Evolutionary conservation across 2,888 invertebrate species (phyloP).

Genomic region (Pachydiplax longipennis): DNA sequence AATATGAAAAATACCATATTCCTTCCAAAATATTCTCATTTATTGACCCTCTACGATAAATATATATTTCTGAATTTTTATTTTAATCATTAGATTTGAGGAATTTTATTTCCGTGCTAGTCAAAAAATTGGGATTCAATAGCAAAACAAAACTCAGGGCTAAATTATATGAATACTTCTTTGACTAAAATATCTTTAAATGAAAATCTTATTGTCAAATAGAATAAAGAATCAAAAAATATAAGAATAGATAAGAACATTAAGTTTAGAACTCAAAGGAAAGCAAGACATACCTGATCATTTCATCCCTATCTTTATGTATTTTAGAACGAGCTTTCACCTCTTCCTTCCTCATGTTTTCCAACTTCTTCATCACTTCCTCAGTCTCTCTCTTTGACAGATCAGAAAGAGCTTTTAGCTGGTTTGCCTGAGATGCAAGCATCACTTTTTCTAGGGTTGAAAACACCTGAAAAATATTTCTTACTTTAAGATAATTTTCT

Average conservation of each 20-base stretch:
- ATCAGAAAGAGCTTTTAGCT: slow-evolving; percentile 76
- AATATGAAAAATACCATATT: too few relatives aligned
- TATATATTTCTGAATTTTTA: too few relatives aligned
- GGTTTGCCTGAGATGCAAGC: slow-evolving; percentile 77
- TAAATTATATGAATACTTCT: not conserved
- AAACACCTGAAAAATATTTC: slow-evolving; percentile 63
- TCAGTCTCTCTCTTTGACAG: slow-evolving; percentile 75
- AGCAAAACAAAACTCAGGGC: too few relatives aligned
- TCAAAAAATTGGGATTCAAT: too few relatives aligned
- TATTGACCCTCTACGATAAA: too few relatives aligned
- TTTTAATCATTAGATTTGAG: too few relatives aligned
- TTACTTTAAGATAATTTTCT: not conserved
- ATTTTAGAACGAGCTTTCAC: slow-evolving; percentile 86
- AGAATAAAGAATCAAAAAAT: too few relatives aligned
- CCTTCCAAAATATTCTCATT: too few relatives aligned
- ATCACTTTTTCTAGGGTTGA: slow-evolving; percentile 81
- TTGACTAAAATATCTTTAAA: not conserved
- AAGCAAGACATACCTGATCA: slow-evolving; percentile 62
- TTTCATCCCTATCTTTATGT: slow-evolving; percentile 89
- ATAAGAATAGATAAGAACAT: not conserved
- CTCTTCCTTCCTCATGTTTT: slow-evolving; percentile 84
- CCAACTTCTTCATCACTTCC: slow-evolving; percentile 81
- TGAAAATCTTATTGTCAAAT: too few relatives aligned
- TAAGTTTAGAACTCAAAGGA: not conserved
- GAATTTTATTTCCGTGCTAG: too few relatives aligned